These are phyloP conservation scores for Pachyrhynchus sulphureomaculatus DNA, from an alignment of 1,140 invertebrate genomes.

Conservation along the genomic window DNA sequence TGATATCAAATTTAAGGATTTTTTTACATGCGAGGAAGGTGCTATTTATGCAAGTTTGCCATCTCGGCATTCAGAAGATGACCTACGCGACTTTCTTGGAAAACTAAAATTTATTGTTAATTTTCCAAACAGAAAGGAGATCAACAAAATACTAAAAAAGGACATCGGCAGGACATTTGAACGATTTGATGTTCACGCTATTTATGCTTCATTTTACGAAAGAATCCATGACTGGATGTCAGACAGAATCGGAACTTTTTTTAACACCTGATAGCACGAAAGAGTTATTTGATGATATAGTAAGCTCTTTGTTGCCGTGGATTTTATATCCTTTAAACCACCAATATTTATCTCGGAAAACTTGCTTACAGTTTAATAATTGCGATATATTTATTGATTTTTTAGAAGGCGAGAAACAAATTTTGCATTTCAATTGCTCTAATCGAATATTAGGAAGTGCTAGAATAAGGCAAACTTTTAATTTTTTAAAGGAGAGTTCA, in stretches of 20 bases:
- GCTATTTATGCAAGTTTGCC: background rate
- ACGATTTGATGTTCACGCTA: background rate
- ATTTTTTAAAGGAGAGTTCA: no score
- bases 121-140: background rate
- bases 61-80: background rate
- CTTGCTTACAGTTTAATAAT: no score
- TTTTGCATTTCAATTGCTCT: no score
- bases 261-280: background rate
- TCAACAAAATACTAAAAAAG: background rate
- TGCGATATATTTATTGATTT: no score
- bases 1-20: background rate
- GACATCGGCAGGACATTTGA: background rate
- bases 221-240: background rate
- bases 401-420: no score
- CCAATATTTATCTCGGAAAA: background rate
- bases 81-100: background rate
- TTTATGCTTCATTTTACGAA: background rate
- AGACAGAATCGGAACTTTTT: background rate
- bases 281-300: background rate
- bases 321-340: background rate
- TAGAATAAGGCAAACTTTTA: no score
- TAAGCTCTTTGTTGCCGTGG: background rate
- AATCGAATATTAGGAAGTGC: no score
- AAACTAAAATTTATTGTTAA: background rate
- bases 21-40: background rate